Conservation (phyloP, 2,797 vertebrate genomes). For the Lindbergichthys nudifrons region DNA sequence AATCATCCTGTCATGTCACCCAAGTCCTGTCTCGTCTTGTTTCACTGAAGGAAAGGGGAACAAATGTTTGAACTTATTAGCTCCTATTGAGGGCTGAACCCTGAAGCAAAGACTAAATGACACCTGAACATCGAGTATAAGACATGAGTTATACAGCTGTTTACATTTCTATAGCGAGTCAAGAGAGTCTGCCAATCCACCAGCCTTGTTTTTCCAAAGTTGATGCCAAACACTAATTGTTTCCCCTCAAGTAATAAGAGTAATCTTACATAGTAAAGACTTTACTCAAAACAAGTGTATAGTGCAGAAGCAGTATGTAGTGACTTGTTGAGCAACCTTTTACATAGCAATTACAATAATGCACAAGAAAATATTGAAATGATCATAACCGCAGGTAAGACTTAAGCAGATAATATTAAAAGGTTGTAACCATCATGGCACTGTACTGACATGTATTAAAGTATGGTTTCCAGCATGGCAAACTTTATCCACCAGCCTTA, state of each 20-base stretch:
- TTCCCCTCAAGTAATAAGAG: background rate
- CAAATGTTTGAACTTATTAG: too few relatives aligned
- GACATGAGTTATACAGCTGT: background rate
- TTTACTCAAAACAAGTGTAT: conserved; percentile 4
- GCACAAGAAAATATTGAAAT: conserved; percentile 1
- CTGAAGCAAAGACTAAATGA: too few relatives aligned
- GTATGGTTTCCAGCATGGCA: background rate
- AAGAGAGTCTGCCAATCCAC: background rate
- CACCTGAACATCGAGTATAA: too few relatives aligned
- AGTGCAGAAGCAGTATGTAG: background rate
- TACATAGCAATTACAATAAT: background rate
- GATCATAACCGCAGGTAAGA: background rate
- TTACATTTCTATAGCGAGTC: background rate
- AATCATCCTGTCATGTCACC: too few relatives aligned
- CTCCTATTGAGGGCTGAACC: too few relatives aligned
- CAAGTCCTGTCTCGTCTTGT: too few relatives aligned
- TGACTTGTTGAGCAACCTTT: background rate
- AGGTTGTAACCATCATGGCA: background rate
- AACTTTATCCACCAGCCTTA: conserved; percentile 7
- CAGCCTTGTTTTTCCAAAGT: background rate
- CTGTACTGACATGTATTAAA: background rate
- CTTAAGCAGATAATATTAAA: background rate
- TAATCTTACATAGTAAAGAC: background rate
- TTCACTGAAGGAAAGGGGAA: too few relatives aligned
- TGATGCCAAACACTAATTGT: background rate